Base-by-base conservation (phyloP, 64 coral and sea anemone genomes). In the Dendrophyllia cribrosa region DNA sequence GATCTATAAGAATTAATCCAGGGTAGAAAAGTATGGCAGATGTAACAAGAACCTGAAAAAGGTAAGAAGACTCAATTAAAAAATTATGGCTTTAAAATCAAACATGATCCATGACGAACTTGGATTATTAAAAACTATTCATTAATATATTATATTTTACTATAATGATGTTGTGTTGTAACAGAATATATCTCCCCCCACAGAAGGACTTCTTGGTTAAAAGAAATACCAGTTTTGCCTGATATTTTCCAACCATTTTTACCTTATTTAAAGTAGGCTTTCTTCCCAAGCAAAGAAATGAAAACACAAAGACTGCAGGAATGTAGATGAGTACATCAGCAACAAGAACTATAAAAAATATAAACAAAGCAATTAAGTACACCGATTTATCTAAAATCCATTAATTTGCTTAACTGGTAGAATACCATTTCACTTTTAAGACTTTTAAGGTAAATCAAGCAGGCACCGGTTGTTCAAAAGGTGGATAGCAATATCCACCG, bases 1-100 rank as follows among this genome's bases (percentile, higher is more conserved):
- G 94, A 61, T 99, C 97, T 22, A 99, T 99, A 5, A 99, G 70
- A n/a, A 91, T 84, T 6, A 99, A 78, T 24, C 97, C 97, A 75
- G 97, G 97, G 26, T 94, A 94, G 1, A 96, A 58, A 49, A 99
- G 53, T 47, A 96, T 87, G 5, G 93, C 70, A 20, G 83, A 88
- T 74, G 83, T 73, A 91, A 91, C 13, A 9, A 88, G 75, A 43
- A 93, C 91, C 97, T 99, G 23, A 43, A 90, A 62, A 58, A 83
- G 9, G 6, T 11, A 65, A 24, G 9, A 50, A 75, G 19, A 75
- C 53, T 56, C 53, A 75, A 51, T 46, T 74, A 20, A 48, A 20
- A 19, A 47, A 13, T 46, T 3, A 70, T 4, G 4, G 12, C 34
- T 34, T 34, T 23, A n/a, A 70, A 70, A 14, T 34, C 4, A 25